Conservation (phyloP, 2,113 vertebrate genomes). For the Ammodytes dubius region DNA sequence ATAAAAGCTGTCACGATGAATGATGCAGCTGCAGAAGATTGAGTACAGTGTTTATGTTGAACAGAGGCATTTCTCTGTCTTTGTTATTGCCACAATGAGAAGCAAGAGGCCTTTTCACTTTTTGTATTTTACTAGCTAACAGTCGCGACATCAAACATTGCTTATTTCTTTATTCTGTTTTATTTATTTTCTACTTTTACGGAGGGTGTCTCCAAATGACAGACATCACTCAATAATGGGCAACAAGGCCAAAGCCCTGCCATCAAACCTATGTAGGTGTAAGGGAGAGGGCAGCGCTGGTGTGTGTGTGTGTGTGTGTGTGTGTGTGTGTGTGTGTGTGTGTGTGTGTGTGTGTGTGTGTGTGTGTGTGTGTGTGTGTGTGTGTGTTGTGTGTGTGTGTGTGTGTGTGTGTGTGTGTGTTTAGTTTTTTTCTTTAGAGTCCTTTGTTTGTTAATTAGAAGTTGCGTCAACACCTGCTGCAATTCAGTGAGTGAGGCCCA, state of each 20-base stretch:
- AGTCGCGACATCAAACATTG: constrained; percentile 5
- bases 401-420: background rate
- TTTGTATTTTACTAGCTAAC: constrained; percentile 27
- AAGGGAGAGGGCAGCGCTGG: too few relatives aligned
- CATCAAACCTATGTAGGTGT: constrained; percentile 20
- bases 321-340: background rate
- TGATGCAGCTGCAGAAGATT: constrained; percentile 6
- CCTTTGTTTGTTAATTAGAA: constrained; percentile 55
- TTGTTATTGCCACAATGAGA: constrained; percentile 17
- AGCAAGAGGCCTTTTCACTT: constrained; percentile 31
- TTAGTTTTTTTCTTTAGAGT: background rate
- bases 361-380: background rate
- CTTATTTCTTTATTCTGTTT: background rate
- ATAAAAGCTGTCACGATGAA: constrained; percentile 29
- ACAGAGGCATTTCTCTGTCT: constrained; percentile 32
- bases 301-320: background rate
- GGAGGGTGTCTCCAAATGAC: background rate
- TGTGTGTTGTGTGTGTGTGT: background rate
- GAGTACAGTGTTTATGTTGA: constrained; percentile 24
- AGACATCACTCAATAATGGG: background rate
- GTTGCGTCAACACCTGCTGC: constrained; percentile 34
- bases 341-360: background rate
- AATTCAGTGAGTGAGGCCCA: constrained; percentile 32
- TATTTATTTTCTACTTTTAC: background rate
- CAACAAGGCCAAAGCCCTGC: background rate